Conservation (phyloP, 2,113 vertebrate genomes). For the Macaca mulatta region DNA sequence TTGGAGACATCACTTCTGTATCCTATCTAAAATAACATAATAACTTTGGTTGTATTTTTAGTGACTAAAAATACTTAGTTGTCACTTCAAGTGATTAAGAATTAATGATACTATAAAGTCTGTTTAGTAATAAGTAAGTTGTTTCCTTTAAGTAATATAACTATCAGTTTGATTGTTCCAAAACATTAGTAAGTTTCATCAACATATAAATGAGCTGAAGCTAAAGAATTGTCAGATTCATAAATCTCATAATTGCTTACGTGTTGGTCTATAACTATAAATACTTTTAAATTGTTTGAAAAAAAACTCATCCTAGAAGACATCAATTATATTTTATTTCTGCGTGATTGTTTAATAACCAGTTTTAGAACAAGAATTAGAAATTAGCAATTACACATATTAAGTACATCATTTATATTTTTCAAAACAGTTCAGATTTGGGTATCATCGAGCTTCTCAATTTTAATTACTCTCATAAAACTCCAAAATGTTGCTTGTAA, state of each 20-base stretch:
- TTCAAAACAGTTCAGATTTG: not conserved
- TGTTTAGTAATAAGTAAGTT: slow-evolving; percentile 48
- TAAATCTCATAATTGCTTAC: slow-evolving; percentile 63
- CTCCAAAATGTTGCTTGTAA: not conserved
- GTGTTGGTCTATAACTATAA: slow-evolving; percentile 23
- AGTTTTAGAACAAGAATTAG: slow-evolving; percentile 26
- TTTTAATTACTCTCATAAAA: slow-evolving; percentile 47
- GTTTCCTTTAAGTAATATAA: slow-evolving; percentile 67
- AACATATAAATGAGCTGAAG: slow-evolving; percentile 65
- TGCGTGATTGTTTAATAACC: slow-evolving; percentile 16
- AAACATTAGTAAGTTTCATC: slow-evolving; percentile 58
- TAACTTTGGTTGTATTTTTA: slow-evolving; percentile 17
- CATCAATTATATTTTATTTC: slow-evolving; percentile 56
- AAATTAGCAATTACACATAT: slow-evolving; percentile 27
- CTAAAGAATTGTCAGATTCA: slow-evolving; percentile 43
- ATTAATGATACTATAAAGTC: slow-evolving; percentile 48
- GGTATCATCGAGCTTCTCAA: not conserved
- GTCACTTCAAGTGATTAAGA: slow-evolving; percentile 56
- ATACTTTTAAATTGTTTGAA: slow-evolving; percentile 39
- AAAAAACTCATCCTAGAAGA: slow-evolving; percentile 39
- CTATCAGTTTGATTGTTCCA: slow-evolving; percentile 59
- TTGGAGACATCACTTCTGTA: not conserved
- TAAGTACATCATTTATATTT: slow-evolving; percentile 9
- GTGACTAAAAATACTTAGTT: slow-evolving; percentile 46
- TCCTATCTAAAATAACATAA: not conserved